These are phyloP conservation scores for Lasiurus cinereus DNA, from an alignment of 2,113 vertebrate genomes.

Conservation along the genomic window DNA sequence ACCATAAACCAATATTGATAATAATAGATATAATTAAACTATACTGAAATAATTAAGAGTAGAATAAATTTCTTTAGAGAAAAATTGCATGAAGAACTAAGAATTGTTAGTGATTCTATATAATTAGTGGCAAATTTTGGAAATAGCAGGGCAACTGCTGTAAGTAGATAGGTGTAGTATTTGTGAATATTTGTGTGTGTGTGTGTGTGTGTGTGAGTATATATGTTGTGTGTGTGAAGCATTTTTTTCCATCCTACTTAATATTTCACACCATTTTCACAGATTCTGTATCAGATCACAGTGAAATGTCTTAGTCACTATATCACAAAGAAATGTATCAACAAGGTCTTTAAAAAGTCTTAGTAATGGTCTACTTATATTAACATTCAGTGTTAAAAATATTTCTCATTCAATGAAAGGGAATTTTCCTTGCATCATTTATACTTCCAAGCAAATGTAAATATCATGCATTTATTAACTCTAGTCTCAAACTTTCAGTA, in stretches of 20 bases:
- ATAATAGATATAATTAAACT: background rate
- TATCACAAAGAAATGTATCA: too few relatives aligned
- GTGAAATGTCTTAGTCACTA: background rate
- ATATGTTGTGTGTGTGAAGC: background rate
- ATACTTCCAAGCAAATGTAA: background rate
- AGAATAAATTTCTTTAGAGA: background rate
- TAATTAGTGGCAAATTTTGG: background rate
- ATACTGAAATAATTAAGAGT: background rate
- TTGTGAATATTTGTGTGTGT: too few relatives aligned
- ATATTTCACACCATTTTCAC: background rate
- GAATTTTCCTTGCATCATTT: background rate
- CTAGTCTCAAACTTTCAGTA: background rate
- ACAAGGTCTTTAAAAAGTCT: background rate
- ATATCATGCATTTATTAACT: background rate
- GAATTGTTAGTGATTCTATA: background rate
- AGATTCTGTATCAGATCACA: background rate
- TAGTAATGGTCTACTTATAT: background rate
- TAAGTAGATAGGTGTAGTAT: background rate
- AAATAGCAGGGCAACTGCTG: background rate
- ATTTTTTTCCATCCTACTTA: background rate
- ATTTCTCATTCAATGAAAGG: background rate
- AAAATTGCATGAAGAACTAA: background rate
- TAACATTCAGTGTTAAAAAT: background rate
- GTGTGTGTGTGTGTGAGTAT: too few relatives aligned
- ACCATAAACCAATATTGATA: background rate